These are phyloP conservation scores for Oryzias sinensis DNA, from an alignment of 2,797 vertebrate species.

Conservation along the genomic window DNA sequence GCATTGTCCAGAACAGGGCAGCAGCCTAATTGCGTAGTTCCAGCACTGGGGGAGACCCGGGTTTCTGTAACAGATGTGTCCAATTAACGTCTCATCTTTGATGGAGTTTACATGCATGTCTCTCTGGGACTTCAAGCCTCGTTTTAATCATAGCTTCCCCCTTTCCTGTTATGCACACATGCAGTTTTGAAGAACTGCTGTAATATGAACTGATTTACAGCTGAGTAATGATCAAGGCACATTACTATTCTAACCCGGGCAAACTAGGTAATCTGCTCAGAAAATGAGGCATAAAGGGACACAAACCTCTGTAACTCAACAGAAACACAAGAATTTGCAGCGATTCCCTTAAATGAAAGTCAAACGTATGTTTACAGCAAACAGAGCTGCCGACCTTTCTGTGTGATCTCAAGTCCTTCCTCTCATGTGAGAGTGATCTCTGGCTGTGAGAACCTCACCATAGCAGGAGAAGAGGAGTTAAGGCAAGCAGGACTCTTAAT, in stretches of 20 bases:
- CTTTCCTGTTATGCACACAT: slow-evolving; percentile 18
- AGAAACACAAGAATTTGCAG: slow-evolving; percentile 12
- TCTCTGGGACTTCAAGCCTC: slow-evolving; percentile 50
- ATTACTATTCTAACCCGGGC: slow-evolving; percentile 27
- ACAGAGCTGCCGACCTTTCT: slow-evolving; percentile 1
- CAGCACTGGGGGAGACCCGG: slow-evolving; percentile 43
- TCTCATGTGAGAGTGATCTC: slow-evolving; percentile 26
- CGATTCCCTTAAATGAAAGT: slow-evolving; percentile 18
- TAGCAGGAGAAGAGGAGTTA: slow-evolving; percentile 38
- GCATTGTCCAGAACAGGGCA: slow-evolving; percentile 54
- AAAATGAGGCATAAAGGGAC: slow-evolving; percentile 22
- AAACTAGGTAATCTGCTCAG: slow-evolving; percentile 30
- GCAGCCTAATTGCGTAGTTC: slow-evolving; percentile 55
- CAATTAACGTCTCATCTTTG: slow-evolving; percentile 73
- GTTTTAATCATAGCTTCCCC: slow-evolving; percentile 44
- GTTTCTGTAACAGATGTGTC: slow-evolving; percentile 69
- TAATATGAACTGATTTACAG: slow-evolving; percentile 33
- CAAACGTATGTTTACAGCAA: too few species aligned
- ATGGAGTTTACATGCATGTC: slow-evolving; percentile 55
- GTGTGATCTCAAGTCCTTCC: slow-evolving; percentile 32
- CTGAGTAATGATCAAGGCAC: slow-evolving; percentile 47
- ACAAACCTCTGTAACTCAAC: slow-evolving; percentile 34
- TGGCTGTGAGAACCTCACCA: slow-evolving; percentile 18
- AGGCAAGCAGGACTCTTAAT: slow-evolving; percentile 39
- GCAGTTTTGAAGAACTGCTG: slow-evolving; percentile 27